Base-by-base conservation (phyloP, 2,888 invertebrate genomes). In the Heteromurus nitidus region DNA sequence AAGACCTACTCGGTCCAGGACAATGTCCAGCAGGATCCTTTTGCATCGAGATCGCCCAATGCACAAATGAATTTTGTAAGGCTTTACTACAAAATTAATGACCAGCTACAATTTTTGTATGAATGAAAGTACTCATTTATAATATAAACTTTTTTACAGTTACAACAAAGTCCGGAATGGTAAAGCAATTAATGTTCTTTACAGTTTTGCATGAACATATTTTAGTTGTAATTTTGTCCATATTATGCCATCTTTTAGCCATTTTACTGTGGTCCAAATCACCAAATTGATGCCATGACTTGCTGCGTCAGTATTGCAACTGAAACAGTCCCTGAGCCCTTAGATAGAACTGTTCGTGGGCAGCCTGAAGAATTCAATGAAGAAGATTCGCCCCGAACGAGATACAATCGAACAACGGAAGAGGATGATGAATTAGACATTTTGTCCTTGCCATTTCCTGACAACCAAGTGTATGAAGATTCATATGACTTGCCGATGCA, bases 231-330 rank as follows among this genome's bases (percentile, higher is more conserved):
- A n/a, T n/a, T 26, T 30, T 36, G 20, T 36, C 9, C 3, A 3
- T 31, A 28, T 9, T 36, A 5, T 36, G 31, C 2, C 18, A 9
- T 65, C 44, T 65, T 75, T 7, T 31, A 83, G 83, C 70, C 76
- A 20, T 83, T 80, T 60, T 80, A 76, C 13, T 83, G 83, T 55
- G 83, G 83, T 9, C 83, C 83, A n/a, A 64, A 53, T 28, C 20
- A 83, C 7, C 31, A 53, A n/a, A 76, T 83, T 1, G 72, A 83
- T 26, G 75, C 76, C 16, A 83, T 75, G 58, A 47, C 80, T 28
- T 83, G 83, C 31, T 83, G 83, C 30, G 22, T 62, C 42, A 65
- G 55, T 18, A 26, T 30, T 47, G 65, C 42, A 20, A 3, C 58
- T 30, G 76, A 68, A 22, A 30, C 1, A 50, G 42, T 9, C 36